Evolutionary conservation across 2,113 vertebrate genomes (phyloP).

Genomic region (Caranx ignobilis): DNA sequence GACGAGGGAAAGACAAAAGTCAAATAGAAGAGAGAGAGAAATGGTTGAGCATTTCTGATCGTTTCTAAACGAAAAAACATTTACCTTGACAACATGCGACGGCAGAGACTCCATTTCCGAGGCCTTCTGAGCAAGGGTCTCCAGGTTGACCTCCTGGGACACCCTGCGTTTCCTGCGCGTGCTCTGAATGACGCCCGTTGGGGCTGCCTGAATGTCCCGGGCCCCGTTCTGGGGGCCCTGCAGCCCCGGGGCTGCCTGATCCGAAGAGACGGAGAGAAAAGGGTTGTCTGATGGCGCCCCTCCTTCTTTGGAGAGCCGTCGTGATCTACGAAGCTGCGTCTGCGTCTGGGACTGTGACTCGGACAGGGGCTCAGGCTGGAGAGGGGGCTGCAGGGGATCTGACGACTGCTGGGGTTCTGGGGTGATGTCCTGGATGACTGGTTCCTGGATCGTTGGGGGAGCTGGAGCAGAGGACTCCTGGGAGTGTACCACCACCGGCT

Average conservation of each 20-base stretch:
- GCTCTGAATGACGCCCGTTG: constrained; percentile 94
- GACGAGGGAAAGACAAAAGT: background rate
- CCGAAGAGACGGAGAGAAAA: constrained; percentile 57
- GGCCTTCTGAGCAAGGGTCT: constrained; percentile 96
- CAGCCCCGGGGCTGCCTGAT: constrained; percentile 40
- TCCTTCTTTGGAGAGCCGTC: constrained; percentile 94
- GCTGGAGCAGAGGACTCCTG: constrained; percentile 87
- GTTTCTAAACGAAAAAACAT: constrained; percentile 3
- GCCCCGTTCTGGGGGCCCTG: constrained; percentile 79
- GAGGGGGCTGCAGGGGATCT: constrained; percentile 83
- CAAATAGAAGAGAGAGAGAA: background rate
- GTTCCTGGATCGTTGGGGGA: constrained; percentile 85
- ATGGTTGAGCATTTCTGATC: background rate
- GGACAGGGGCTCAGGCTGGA: constrained; percentile 69
- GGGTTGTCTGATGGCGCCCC: constrained; percentile 85
- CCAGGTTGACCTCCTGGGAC: constrained; percentile 95
- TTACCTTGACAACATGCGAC: constrained; percentile 78
- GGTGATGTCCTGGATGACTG: constrained; percentile 80
- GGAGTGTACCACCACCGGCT: constrained; percentile 85
- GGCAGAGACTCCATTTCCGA: constrained; percentile 94
- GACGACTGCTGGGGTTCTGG: constrained; percentile 84
- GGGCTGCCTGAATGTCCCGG: constrained; percentile 82
- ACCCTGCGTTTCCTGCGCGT: constrained; percentile 89
- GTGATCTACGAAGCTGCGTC: constrained; percentile 90
- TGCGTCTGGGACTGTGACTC: constrained; percentile 54